Evolutionary conservation across 2,888 invertebrate genomes (phyloP).

Genomic region (Amphipoea oculea): DNA sequence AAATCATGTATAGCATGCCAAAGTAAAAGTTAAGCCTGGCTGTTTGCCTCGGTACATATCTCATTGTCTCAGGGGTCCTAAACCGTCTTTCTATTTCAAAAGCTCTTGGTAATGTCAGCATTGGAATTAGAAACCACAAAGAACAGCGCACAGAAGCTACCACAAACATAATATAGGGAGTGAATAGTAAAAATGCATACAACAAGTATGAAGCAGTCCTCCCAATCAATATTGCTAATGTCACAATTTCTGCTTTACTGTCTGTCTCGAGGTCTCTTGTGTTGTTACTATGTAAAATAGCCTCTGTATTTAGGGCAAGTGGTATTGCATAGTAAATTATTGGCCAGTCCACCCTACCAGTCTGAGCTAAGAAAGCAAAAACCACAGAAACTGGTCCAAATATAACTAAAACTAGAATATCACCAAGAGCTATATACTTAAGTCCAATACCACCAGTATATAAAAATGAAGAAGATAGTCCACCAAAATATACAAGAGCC

Average conservation of each 20-base stretch:
- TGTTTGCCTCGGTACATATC: conserved; percentile 96
- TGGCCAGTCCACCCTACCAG: conserved; percentile 97
- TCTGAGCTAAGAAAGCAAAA: conserved; percentile 98
- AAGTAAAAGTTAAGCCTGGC: conserved; percentile 97
- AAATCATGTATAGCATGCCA: conserved; percentile 96
- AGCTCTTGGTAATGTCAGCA: conserved; percentile 96
- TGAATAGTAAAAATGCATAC: conserved; percentile 96
- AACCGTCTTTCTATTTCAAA: conserved; percentile 97
- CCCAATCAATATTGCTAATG: conserved; percentile 98
- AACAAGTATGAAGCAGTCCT: conserved; percentile 97
- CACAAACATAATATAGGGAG: conserved; percentile 97
- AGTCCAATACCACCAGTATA: conserved; percentile 99
- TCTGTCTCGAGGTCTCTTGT: conserved; percentile 97
- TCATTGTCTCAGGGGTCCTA: conserved; percentile 94
- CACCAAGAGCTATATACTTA: conserved; percentile 98
- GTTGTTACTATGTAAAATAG: conserved; percentile 98
- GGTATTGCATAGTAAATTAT: conserved; percentile 98
- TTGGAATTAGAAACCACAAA: conserved; percentile 96
- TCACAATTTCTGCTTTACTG: conserved; percentile 97
- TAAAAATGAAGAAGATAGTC: conserved; percentile 98
- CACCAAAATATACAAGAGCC: conserved; percentile 98
- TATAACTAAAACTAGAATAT: conserved; percentile 96
- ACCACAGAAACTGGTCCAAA: conserved; percentile 98
- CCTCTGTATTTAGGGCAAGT: conserved; percentile 97
- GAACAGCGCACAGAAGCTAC: conserved; percentile 96